A percentile compares a stretch with the other conserved stretches of the same genome.
Conservation (phyloP, 2,113 vertebrate genomes). For the Columba janthina region DNA sequence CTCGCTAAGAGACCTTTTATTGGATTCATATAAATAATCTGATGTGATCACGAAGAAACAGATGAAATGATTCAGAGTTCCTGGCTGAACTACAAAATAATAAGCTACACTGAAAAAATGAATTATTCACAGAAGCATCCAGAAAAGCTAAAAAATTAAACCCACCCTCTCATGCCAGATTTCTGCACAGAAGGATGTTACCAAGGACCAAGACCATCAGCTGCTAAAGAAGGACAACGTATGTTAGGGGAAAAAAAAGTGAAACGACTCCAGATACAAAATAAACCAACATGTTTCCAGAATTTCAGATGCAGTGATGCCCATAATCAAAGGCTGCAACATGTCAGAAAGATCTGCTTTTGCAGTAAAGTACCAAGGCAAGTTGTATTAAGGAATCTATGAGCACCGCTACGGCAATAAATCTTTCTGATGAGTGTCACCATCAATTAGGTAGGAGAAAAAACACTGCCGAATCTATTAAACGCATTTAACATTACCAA, state of each 20-base stretch:
- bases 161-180: fast-evolving
- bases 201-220: background rate
- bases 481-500: background rate
- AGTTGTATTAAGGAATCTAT: background rate
- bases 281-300: background rate
- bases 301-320: background rate
- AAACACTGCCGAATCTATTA: background rate
- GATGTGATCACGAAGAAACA: background rate
- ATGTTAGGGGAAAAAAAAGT: background rate
- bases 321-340: background rate
- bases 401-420: background rate
- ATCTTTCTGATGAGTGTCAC: background rate
- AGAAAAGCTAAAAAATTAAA: background rate
- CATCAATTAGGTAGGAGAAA: background rate
- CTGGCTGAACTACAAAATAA: background rate
- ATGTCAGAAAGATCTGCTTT: background rate
- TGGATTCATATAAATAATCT: background rate
- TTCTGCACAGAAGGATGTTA: fast-evolving
- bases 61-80: background rate
- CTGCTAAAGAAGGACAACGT: background rate
- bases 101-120: background rate
- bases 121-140: background rate
- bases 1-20: background rate
- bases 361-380: background rate
- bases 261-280: background rate